phyloP scores from a whole-genome alignment of 2,888 invertebrate genomes.

The Torymus aiolomorphi region DNA sequence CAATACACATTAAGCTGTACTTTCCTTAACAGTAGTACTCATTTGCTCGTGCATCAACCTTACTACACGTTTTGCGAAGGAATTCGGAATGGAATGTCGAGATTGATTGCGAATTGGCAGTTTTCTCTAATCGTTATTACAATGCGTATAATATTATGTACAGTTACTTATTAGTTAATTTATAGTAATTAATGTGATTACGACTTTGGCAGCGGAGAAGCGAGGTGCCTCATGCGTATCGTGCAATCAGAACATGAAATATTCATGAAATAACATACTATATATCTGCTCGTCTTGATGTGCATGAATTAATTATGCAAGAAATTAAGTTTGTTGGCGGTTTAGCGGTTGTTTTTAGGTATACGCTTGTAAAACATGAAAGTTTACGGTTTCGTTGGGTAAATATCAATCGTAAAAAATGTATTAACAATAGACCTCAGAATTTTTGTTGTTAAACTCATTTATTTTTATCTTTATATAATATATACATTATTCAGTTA shows the following conservation, averaged over 20 bases:
- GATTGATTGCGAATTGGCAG: background rate
- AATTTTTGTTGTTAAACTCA: no score
- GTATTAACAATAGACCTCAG: no score
- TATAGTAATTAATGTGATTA: conserved; percentile 29
- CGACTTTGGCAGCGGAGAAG: background rate
- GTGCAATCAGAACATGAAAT: conserved; percentile 16
- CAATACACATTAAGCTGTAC: no score
- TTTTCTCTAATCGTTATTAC: background rate
- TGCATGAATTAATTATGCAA: conserved; percentile 30
- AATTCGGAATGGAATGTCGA: background rate
- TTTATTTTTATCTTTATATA: no score
- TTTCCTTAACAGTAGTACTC: no score
- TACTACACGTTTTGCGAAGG: no score
- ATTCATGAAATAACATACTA: conserved; percentile 17
- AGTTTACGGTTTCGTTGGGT: no score
- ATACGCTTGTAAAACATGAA: no score
- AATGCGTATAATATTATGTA: background rate
- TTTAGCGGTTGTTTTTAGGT: no score
- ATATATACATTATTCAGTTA: no score
- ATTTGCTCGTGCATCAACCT: no score
- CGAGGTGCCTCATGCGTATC: background rate
- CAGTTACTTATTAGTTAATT: conserved; percentile 11
- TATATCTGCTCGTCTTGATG: background rate
- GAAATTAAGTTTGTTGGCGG: background rate
- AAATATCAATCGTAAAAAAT: no score